A percentile compares a stretch with the other conserved stretches of the same genome.
phyloP scores from a whole-genome alignment of 2,888 invertebrate species.

The Ophion slaviceki region DNA sequence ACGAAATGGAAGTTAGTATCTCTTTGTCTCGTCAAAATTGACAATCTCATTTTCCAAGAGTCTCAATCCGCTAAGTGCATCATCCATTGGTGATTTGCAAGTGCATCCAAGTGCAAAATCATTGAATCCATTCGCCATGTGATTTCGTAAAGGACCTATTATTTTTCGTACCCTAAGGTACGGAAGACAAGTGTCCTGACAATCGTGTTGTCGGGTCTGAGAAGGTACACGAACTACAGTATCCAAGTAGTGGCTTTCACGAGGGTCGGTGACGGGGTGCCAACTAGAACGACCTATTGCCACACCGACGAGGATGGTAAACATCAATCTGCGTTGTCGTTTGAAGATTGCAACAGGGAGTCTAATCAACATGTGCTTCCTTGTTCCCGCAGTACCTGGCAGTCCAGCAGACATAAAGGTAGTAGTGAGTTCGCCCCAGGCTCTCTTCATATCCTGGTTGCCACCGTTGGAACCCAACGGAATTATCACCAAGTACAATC shows the following conservation, averaged over 20 bases:
- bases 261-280: constrained; percentile 90
- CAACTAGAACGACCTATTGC: constrained; percentile 88
- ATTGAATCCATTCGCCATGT: background rate
- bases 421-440: constrained; percentile 89
- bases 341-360: constrained; percentile 2
- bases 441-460: constrained; percentile 91
- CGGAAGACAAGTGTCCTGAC: constrained; percentile 89
- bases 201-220: constrained; percentile 88
- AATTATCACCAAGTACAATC: constrained; percentile 89
- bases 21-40: background rate
- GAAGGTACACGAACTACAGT: constrained; percentile 92
- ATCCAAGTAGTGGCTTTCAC: constrained; percentile 92
- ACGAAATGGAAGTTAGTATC: constrained; percentile 81
- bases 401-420: constrained; percentile 92
- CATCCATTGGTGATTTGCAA: too few species aligned
- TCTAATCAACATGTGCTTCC: constrained; percentile 24
- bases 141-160: background rate
- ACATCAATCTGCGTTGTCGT: background rate
- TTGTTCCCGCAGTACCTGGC: constrained; percentile 87
- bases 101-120: background rate
- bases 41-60: background rate
- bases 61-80: background rate
- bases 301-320: constrained; percentile 92
- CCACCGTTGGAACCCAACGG: constrained; percentile 91
- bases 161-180: constrained; percentile 71